These are phyloP conservation scores for Catonia carolina DNA, from an alignment of 2,888 invertebrate species.

Conservation along the genomic window DNA sequence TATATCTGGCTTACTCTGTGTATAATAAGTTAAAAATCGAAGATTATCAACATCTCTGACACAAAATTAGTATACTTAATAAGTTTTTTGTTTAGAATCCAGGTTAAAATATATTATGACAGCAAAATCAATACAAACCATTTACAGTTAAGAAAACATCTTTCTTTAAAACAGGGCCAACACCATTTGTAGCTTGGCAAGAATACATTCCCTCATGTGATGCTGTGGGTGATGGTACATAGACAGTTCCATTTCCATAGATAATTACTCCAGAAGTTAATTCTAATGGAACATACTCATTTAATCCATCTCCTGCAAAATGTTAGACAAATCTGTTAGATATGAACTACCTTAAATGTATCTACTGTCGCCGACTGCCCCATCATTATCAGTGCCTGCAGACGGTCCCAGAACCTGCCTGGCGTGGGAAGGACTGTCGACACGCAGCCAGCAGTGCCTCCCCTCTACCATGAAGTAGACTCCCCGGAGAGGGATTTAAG, in stretches of 20 bases:
- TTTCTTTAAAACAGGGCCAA: slow-evolving; percentile 75
- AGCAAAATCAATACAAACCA: slow-evolving; percentile 49
- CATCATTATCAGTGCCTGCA: no score
- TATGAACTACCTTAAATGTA: neutral
- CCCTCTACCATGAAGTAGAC: no score
- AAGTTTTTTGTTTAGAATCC: no score
- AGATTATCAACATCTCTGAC: neutral
- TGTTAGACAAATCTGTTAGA: neutral
- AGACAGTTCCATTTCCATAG: slow-evolving; percentile 53
- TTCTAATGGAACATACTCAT: slow-evolving; percentile 27
- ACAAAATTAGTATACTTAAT: neutral
- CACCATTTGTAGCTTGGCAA: slow-evolving; percentile 77
- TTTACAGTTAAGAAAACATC: slow-evolving; percentile 72
- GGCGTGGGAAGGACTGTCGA: no score
- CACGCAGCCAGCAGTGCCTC: no score
- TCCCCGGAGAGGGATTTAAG: no score
- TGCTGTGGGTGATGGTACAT: slow-evolving; percentile 63
- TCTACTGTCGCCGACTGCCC: no score
- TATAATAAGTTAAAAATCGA: no score
- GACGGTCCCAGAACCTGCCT: no score
- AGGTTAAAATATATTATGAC: no score
- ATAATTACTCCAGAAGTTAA: slow-evolving; percentile 30
- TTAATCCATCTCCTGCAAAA: neutral
- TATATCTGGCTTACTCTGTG: no score
- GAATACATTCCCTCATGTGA: slow-evolving; percentile 77